Base-by-base conservation (phyloP, 2,113 vertebrate genomes). In the Haemorhous mexicanus region DNA sequence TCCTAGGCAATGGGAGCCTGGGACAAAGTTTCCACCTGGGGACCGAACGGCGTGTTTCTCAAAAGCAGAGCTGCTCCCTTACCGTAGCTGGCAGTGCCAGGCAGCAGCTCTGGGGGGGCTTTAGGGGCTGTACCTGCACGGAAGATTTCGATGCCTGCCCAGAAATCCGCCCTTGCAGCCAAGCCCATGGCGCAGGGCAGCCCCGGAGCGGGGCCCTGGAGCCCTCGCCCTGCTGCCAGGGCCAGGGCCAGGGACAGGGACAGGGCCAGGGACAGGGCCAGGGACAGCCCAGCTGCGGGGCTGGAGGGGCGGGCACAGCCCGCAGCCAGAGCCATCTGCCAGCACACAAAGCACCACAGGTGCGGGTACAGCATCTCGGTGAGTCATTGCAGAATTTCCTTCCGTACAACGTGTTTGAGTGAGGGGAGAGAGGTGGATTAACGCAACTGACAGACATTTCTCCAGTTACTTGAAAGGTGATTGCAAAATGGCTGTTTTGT, bases 381-480 rank as follows among this genome's bases (percentile, higher is more conserved):
- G 39, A 91, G 87, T 96, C 92, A 97, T 94, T 93, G 94, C 77
- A 79, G 96, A 91, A 87, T 89, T 94, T 78, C 84, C 96, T 96
- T 90, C 62, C 92, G 50, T 78, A 39, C 83, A 80, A 75, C 82
- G 46, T 46, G 50, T 37, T 21, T 35, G 86, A 82, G 77, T 16
- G 19, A 37, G 75, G 67, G 62, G 46, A 33, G 73, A 93, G 83
- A 84, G 90, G 84, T 47, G 69, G 94, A 96, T 97, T 97, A 94
- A 87, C 21, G 79, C 77, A 77, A 91, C 74, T 94, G 96, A 76
- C 82, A 80, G 93, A 95, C 94, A 67, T 91, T 96, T 94, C 87
- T 92, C 90, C 76, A 66, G 5, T 93, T 90, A 67, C 88, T 59
- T 96, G 91, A 87, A 84, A 96, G 87, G 91, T 64, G 72, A 86